Percentiles rank a stretch among this genome's conserved stretches.
phyloP scores from a whole-genome alignment of 2,888 invertebrate genomes.

The Liodrosophila aerea region DNA sequence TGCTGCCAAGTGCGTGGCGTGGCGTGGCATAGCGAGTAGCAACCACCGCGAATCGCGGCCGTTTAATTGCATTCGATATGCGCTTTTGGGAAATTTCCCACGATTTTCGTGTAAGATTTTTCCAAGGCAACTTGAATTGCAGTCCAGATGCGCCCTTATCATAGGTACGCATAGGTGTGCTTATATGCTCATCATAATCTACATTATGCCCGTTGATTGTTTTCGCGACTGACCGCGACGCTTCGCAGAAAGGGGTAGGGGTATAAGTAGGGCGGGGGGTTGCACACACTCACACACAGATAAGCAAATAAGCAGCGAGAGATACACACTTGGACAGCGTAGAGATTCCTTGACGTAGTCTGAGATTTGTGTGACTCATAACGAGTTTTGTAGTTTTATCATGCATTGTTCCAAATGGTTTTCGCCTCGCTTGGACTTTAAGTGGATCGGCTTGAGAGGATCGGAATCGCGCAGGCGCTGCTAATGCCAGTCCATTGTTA shows the following conservation, averaged over 20 bases:
- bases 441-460: slow-evolving; percentile 57
- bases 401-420: slow-evolving; percentile 39
- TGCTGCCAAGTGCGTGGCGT: slow-evolving; percentile 45
- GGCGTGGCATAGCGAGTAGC: slow-evolving; percentile 13
- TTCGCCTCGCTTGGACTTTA: slow-evolving; percentile 71
- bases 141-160: slow-evolving; percentile 34
- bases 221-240: slow-evolving; percentile 72
- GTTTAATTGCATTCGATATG: slow-evolving; percentile 76
- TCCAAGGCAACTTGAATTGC: slow-evolving; percentile 38
- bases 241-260: slow-evolving; percentile 45
- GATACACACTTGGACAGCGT: slow-evolving; percentile 35
- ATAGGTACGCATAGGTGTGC: slow-evolving; percentile 32
- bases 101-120: slow-evolving; percentile 71
- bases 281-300: slow-evolving; percentile 12
- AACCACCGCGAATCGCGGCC: slow-evolving; percentile 69
- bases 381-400: slow-evolving; percentile 57
- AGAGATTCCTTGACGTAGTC: slow-evolving; percentile 43
- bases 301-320: neutral
- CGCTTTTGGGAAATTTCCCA: slow-evolving; percentile 76
- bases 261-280: slow-evolving; percentile 21
- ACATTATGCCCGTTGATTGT: slow-evolving; percentile 66
- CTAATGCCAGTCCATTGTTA: slow-evolving; percentile 55
- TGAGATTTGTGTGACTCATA: slow-evolving; percentile 77
- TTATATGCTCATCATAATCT: slow-evolving; percentile 55
- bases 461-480: slow-evolving; percentile 51